Evolutionary conservation across 2,888 invertebrate genomes (phyloP).

Genomic region (Agrotis segetum): DNA sequence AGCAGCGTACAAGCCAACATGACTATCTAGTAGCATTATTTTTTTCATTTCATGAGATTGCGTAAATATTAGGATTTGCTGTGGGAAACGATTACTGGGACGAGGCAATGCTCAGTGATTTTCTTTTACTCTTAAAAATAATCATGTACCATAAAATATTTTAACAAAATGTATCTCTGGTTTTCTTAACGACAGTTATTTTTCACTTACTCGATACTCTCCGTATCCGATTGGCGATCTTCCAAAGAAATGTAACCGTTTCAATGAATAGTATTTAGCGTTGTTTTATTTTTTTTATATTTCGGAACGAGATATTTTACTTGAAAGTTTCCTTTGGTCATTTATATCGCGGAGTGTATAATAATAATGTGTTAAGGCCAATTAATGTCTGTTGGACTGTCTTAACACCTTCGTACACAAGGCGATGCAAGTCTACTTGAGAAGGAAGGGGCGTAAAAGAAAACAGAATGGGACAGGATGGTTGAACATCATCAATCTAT

Average conservation of each 20-base stretch:
- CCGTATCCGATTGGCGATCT: constrained; percentile 60
- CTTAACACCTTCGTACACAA: too few relatives aligned
- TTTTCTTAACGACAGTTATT: constrained; percentile 50
- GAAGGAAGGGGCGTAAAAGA: too few relatives aligned
- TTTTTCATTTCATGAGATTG: too few relatives aligned
- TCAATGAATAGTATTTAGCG: constrained; percentile 57
- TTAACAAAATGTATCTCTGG: constrained; percentile 33
- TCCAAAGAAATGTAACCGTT: constrained; percentile 59
- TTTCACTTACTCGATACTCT: constrained; percentile 58
- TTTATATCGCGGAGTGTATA: neutral
- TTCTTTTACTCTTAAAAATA: constrained; percentile 6
- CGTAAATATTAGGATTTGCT: too few relatives aligned
- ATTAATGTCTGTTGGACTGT: too few relatives aligned
- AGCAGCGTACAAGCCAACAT: too few relatives aligned
- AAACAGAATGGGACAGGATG: too few relatives aligned
- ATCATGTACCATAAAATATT: constrained; percentile 2
- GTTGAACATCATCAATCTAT: too few relatives aligned
- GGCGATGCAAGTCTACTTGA: too few relatives aligned
- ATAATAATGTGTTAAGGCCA: too few relatives aligned
- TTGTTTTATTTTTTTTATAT: constrained; percentile 39
- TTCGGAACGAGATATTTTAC: constrained; percentile 13
- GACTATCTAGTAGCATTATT: too few relatives aligned
- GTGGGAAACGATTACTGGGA: too few relatives aligned
- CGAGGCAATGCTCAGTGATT: neutral
- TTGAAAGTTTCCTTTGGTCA: constrained; percentile 19